Percentiles rank a stretch among this genome's conserved stretches.
Evolutionary conservation across 2,888 invertebrate genomes (phyloP).

Genomic region (Psococerastis gibbosa): DNA sequence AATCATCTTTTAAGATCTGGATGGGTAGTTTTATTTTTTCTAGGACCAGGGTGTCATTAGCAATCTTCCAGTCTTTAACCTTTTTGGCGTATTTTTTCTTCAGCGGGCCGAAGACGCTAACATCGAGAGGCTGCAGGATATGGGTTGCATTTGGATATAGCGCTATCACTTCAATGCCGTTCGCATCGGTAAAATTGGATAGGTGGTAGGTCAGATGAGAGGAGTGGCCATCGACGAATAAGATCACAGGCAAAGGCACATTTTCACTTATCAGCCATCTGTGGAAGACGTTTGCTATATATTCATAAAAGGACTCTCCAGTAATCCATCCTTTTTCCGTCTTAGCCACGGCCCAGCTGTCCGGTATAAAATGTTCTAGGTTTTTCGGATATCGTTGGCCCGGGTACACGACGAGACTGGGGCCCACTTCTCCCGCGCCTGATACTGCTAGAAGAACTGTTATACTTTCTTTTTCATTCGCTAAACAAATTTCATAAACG

Average conservation of each 20-base stretch:
- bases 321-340: slow-evolving; percentile 28
- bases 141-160: slow-evolving; percentile 18
- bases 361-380: slow-evolving; percentile 18
- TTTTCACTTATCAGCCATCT: slow-evolving; percentile 22
- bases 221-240: slow-evolving; percentile 25
- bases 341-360: slow-evolving; percentile 24
- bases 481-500: slow-evolving; percentile 10
- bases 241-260: slow-evolving; percentile 22
- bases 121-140: slow-evolving; percentile 18
- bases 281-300: slow-evolving; percentile 23
- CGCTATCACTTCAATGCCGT: slow-evolving; percentile 16
- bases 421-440: slow-evolving; percentile 11
- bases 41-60: slow-evolving; percentile 16
- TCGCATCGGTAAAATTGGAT: slow-evolving; percentile 15
- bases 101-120: slow-evolving; percentile 16
- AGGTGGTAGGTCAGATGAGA: slow-evolving; percentile 20
- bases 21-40: slow-evolving; percentile 19
- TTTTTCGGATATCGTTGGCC: slow-evolving; percentile 11
- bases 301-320: slow-evolving; percentile 24
- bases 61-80: slow-evolving; percentile 14
- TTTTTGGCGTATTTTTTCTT: slow-evolving; percentile 16
- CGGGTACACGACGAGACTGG: slow-evolving; percentile 10
- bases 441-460: slow-evolving; percentile 9
- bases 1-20: slow-evolving; percentile 16
- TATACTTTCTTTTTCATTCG: slow-evolving; percentile 11